These are phyloP conservation scores for Auanema sp. DNA, from an alignment of 2,888 invertebrate genomes.

Conservation along the genomic window DNA sequence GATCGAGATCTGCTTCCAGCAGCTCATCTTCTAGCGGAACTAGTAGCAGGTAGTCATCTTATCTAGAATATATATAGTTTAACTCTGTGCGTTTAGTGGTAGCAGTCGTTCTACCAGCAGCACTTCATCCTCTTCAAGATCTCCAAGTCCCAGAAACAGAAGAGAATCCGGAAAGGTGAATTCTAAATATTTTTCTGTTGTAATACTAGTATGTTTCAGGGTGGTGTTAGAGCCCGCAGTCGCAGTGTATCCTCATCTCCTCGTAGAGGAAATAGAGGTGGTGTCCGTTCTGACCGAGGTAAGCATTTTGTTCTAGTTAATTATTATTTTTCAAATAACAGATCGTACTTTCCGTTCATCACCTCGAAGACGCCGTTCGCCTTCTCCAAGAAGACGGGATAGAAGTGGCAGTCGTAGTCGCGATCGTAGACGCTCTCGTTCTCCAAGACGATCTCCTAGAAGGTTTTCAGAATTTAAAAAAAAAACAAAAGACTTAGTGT, in stretches of 20 bases:
- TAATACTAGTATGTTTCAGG: constrained; percentile 1
- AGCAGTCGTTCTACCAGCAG: constrained; percentile 39
- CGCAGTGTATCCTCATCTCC: constrained; percentile 27
- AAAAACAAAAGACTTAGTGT: background rate
- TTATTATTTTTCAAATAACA: background rate
- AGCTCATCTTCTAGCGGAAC: constrained; percentile 16
- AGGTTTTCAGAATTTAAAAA: constrained; percentile 1
- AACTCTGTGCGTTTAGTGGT: constrained; percentile 5
- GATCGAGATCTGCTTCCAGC: constrained; percentile 10
- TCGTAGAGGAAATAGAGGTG: constrained; percentile 40
- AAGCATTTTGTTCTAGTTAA: background rate
- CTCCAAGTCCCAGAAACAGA: constrained; percentile 26
- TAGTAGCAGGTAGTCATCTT: constrained; percentile 6
- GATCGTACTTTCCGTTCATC: constrained; percentile 22
- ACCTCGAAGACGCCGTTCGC: constrained; percentile 37
- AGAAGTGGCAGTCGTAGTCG: constrained; percentile 33
- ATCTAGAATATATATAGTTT: too few species aligned
- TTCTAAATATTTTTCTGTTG: background rate
- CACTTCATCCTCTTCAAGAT: constrained; percentile 27
- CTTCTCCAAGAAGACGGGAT: constrained; percentile 30
- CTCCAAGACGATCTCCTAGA: constrained; percentile 14
- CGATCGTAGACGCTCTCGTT: constrained; percentile 29
- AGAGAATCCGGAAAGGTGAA: constrained; percentile 16
- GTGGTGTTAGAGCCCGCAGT: background rate
- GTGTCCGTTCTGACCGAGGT: constrained; percentile 36